These are phyloP conservation scores for Macquaria australasica DNA, from an alignment of 2,113 vertebrate species.

Conservation along the genomic window DNA sequence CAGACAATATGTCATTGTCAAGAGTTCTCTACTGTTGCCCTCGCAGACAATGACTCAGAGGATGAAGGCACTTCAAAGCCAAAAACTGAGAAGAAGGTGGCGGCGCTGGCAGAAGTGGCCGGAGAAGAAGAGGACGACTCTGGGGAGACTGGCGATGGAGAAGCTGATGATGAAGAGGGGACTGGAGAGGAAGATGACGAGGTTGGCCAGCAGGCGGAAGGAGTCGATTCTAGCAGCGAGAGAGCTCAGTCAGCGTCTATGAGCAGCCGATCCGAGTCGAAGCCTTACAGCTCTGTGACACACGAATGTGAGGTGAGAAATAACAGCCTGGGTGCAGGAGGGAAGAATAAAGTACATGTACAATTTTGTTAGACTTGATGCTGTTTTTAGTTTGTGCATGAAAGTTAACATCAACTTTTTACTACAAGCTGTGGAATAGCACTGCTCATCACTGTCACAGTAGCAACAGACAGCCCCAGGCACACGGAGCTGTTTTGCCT, in stretches of 20 bases:
- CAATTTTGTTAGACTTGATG: neutral
- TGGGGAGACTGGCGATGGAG: conserved; percentile 22
- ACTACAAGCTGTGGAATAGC: neutral
- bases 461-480: neutral
- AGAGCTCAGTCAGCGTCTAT: conserved; percentile 81
- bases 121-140: conserved; percentile 23
- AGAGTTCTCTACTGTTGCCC: neutral
- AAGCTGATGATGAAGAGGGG: conserved; percentile 57
- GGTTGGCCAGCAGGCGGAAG: conserved; percentile 51
- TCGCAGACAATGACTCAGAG: conserved; percentile 71
- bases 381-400: neutral
- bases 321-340: neutral
- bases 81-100: conserved; percentile 8
- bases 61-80: conserved; percentile 64
- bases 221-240: conserved; percentile 74
- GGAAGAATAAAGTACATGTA: neutral
- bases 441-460: neutral
- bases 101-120: conserved; percentile 31
- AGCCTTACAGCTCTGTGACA: conserved; percentile 93
- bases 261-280: conserved; percentile 91
- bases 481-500: neutral
- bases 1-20: conserved; percentile 1
- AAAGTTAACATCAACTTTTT: neutral
- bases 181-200: conserved; percentile 20
- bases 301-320: conserved; percentile 95